A percentile compares a stretch with the other conserved stretches of the same genome.
Conservation (phyloP, 1,140 invertebrate genomes). For the Drosophila watanabei region DNA sequence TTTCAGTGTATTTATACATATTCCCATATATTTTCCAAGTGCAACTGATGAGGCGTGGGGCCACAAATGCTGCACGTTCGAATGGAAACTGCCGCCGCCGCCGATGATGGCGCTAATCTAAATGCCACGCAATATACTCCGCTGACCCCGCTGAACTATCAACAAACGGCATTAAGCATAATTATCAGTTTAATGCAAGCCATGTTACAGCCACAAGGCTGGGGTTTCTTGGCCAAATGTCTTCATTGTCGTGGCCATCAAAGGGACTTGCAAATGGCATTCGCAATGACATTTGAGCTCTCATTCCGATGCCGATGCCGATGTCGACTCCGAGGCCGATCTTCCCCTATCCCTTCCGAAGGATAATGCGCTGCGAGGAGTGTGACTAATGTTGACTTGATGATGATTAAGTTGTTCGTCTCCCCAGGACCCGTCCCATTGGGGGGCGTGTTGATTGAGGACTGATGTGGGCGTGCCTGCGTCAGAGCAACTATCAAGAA, state of each 20-base stretch:
- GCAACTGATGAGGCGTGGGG: slow-evolving; percentile 57
- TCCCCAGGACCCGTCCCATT: slow-evolving; percentile 38
- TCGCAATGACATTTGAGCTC: slow-evolving; percentile 68
- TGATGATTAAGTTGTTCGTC: slow-evolving; percentile 80
- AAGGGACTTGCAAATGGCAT: slow-evolving; percentile 78
- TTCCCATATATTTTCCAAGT: slow-evolving; percentile 32
- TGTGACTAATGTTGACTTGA: slow-evolving; percentile 80
- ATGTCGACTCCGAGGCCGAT: slow-evolving; percentile 4
- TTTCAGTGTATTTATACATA: slow-evolving; percentile 12
- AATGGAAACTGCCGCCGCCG: slow-evolving; percentile 34
- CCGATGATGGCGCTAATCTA: slow-evolving; percentile 58
- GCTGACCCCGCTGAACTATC: slow-evolving; percentile 27
- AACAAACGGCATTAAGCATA: slow-evolving; percentile 70
- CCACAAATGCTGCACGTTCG: slow-evolving; percentile 50
- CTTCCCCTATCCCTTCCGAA: slow-evolving; percentile 27
- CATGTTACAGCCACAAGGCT: slow-evolving; percentile 14
- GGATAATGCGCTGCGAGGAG: slow-evolving; percentile 71
- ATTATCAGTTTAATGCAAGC: slow-evolving; percentile 71
- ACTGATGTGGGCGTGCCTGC: slow-evolving; percentile 48
- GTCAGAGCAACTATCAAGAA: slow-evolving; percentile 48
- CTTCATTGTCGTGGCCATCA: slow-evolving; percentile 76
- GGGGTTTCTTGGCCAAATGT: slow-evolving; percentile 61
- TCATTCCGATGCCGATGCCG: slow-evolving; percentile 9
- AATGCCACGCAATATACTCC: slow-evolving; percentile 25
- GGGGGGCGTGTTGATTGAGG: slow-evolving; percentile 64